Conservation (phyloP, 2,797 vertebrate genomes). For the Telmatherina bonti region DNA sequence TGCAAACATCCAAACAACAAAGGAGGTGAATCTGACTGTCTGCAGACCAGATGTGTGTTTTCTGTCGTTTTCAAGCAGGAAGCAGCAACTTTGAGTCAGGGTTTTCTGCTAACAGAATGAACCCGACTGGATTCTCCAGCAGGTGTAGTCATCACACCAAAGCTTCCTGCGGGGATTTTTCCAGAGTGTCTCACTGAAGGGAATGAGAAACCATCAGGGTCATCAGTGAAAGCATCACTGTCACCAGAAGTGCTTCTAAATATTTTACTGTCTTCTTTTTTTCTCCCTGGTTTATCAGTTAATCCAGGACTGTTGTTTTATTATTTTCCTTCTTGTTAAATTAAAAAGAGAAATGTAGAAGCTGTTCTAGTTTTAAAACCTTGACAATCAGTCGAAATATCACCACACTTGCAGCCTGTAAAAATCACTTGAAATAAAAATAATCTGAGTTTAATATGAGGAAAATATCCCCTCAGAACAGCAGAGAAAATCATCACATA, state of each 20-base stretch:
- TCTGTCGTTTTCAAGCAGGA: slow-evolving; percentile 4
- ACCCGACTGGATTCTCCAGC: slow-evolving; percentile 5
- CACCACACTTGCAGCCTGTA: not conserved
- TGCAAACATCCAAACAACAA: slow-evolving; percentile 16
- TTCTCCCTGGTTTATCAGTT: not conserved
- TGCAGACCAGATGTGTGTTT: not conserved
- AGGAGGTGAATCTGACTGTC: not conserved
- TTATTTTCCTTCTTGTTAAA: not conserved
- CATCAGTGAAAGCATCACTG: slow-evolving; percentile 46
- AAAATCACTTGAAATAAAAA: not conserved
- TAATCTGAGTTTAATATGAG: too few relatives aligned
- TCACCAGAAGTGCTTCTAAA: slow-evolving; percentile 13
- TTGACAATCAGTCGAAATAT: not conserved
- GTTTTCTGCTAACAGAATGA: not conserved
- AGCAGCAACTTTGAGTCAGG: slow-evolving; percentile 4
- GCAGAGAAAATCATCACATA: not conserved
- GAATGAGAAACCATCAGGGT: slow-evolving; percentile 45
- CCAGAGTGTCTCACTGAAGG: too few relatives aligned
- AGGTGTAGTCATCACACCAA: slow-evolving; percentile 35
- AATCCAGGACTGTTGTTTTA: not conserved
- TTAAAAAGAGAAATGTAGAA: not conserved
- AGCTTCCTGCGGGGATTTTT: slow-evolving; percentile 31
- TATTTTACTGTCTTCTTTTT: not conserved
- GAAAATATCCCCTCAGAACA: not conserved
- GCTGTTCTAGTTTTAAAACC: not conserved